A percentile compares a stretch with the other conserved stretches of the same genome.
These are phyloP conservation scores for Chionis minor DNA, from an alignment of 2,113 vertebrate genomes.

Conservation along the genomic window DNA sequence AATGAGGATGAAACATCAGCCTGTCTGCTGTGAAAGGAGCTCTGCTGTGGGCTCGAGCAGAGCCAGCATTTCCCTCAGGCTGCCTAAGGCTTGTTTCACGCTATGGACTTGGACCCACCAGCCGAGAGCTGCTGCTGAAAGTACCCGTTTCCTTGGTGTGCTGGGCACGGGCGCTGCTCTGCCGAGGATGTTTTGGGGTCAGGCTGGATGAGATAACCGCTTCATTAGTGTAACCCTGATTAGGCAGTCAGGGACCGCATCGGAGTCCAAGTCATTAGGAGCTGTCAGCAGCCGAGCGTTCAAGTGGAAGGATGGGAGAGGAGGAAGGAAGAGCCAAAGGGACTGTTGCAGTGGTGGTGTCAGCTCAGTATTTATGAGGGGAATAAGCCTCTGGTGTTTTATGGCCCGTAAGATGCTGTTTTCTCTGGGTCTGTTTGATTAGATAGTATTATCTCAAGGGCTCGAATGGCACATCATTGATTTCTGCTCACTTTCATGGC, in stretches of 20 bases:
- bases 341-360: slow-evolving; percentile 25
- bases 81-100: neutral
- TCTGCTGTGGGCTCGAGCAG: neutral
- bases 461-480: slow-evolving; percentile 18
- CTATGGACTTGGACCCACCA: neutral
- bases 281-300: slow-evolving; percentile 53
- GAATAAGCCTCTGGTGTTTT: slow-evolving; percentile 58
- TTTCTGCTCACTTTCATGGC: slow-evolving; percentile 26
- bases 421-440: slow-evolving; percentile 56
- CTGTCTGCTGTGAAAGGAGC: neutral
- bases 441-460: slow-evolving; percentile 62
- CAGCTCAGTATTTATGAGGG: slow-evolving; percentile 55
- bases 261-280: slow-evolving; percentile 47
- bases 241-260: slow-evolving; percentile 3
- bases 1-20: neutral
- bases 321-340: slow-evolving; percentile 58
- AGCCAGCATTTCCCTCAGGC: neutral
- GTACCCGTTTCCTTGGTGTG: neutral
- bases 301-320: slow-evolving; percentile 45
- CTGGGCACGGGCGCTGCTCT: neutral
- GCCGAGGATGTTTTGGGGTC: neutral
- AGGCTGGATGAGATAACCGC: slow-evolving; percentile 3
- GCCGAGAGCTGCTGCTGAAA: neutral
- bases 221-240: slow-evolving; percentile 50
- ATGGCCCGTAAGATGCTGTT: slow-evolving; percentile 45